Evolutionary conservation across 2,113 vertebrate species (phyloP).

Genomic region (Cynopterus brachyotis): DNA sequence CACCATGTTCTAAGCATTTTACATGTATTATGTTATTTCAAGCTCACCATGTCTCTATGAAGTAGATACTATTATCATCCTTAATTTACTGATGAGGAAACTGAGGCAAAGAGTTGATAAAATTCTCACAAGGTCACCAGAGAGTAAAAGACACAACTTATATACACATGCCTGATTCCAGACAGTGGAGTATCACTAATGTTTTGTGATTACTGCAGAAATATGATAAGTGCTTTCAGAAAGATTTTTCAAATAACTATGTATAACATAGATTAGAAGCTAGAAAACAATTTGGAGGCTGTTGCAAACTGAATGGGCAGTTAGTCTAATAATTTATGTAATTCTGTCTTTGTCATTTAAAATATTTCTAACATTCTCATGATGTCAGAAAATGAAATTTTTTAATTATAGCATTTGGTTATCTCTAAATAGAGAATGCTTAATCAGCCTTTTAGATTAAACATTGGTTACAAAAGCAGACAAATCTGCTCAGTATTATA

Average conservation of each 20-base stretch:
- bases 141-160: not conserved
- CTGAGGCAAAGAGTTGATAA: not conserved
- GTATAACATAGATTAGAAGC: not conserved
- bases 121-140: not conserved
- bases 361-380: not conserved
- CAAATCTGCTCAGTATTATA: not conserved
- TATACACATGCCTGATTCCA: not conserved
- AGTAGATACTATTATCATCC: not conserved
- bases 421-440: not conserved
- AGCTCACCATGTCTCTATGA: not conserved
- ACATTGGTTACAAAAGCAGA: not conserved
- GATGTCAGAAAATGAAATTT: not conserved
- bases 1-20: not conserved
- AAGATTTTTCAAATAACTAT: not conserved
- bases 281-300: not conserved
- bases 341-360: not conserved
- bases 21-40: not conserved
- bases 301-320: not conserved
- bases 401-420: not conserved
- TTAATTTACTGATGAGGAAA: not conserved
- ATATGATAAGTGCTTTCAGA: not conserved
- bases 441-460: not conserved
- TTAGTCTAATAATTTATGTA: conserved; percentile 9
- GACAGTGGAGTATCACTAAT: not conserved
- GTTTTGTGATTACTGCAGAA: not conserved